These are phyloP conservation scores for Falcunculus frontatus DNA, from an alignment of 2,113 vertebrate genomes.

Conservation along the genomic window DNA sequence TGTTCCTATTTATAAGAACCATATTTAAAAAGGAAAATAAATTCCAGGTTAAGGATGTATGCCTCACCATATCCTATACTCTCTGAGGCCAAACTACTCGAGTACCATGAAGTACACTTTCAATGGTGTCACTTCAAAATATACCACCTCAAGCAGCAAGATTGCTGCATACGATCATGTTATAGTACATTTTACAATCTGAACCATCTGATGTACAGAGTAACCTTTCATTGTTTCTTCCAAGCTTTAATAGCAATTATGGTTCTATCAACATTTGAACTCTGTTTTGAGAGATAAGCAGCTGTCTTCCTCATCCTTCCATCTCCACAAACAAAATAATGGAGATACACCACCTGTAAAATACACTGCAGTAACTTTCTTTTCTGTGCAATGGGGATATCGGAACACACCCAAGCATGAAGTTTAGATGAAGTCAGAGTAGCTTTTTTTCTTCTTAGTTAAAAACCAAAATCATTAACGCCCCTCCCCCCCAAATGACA, in stretches of 20 bases:
- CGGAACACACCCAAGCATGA: neutral
- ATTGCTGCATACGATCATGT: neutral
- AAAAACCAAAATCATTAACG: fast-evolving
- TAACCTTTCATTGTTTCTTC: neutral
- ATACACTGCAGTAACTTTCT: neutral
- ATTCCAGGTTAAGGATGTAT: neutral
- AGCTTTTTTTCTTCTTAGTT: neutral
- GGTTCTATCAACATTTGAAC: neutral
- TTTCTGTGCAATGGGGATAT: neutral
- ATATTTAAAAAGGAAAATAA: neutral
- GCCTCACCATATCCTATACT: neutral
- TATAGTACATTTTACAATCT: neutral
- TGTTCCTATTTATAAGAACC: neutral
- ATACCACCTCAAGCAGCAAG: neutral
- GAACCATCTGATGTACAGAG: neutral
- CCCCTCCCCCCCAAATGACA: fast-evolving
- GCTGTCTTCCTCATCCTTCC: neutral
- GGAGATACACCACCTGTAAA: neutral
- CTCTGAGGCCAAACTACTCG: neutral
- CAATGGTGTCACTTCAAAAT: neutral
- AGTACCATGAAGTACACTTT: fast-evolving
- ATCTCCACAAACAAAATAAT: neutral
- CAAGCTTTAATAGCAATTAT: neutral
- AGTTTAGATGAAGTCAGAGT: neutral
- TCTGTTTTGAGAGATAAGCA: neutral